Evolutionary conservation across 2,888 invertebrate species (phyloP), one percentile per base, ranked within the genome.

Genomic region (Rhopalosiphum nymphaeae): DNA sequence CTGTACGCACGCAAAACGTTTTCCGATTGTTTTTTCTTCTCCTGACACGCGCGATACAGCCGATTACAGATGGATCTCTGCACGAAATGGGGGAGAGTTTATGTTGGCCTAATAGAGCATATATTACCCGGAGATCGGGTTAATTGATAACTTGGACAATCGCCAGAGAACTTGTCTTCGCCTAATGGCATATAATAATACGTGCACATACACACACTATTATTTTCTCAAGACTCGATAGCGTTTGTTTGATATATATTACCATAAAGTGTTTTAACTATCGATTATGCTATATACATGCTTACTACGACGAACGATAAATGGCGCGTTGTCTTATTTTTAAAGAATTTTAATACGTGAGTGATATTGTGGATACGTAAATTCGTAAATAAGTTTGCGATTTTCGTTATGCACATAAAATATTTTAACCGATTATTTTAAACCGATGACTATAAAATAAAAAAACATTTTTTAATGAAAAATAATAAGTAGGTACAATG

Each of bases 71-170:
- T 89, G 46, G 21, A 46, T 90, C 67, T 56, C 42, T 56, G 61
- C 29, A 53, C 89, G 42, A 57, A 57, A 89, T 4, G 57, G 89
- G 57, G 21, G 61, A 61, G 44, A 61, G n/a, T 61, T 44, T 42
- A 46, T 29, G 29, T 21, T n/a, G 25, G 46, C 46, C n/a, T 89
- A 61, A 91, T 49, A 67, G n/a, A 46, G n/a, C n/a, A 78, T 46
- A 67, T 46, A 49, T 78, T 46, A 49, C 36, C 49, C 90, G 26
- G 78, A 42, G 91, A 91, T 84, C 84, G 53, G 91, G 84, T 91
- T 56, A 56, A 91, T 85, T 46, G 91, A 91, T 91, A 21, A 49
- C 26, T n/a, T 56, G 91, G 84, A 91, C 91, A 26, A 29, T 29
- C 56, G 91, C 56, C 91, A 85, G 44, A 29, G 46, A 9, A 56